phyloP scores from a whole-genome alignment of 23 tunicate genomes.

The Diplosoma virens region DNA sequence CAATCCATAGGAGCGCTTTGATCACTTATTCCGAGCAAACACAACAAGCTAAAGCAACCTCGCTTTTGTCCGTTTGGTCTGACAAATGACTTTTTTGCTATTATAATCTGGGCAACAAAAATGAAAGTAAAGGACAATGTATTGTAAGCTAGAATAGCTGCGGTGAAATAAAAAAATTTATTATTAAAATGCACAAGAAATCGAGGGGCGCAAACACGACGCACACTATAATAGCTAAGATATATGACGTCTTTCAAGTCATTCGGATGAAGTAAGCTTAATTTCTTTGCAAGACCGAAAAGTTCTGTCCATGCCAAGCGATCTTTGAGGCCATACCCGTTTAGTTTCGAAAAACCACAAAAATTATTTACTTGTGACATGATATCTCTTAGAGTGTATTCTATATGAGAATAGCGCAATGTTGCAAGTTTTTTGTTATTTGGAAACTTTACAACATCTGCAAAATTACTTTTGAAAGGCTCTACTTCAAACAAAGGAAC shows the following conservation, averaged over 20 bases:
- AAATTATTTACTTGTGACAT: neutral
- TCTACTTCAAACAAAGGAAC: neutral
- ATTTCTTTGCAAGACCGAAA: neutral
- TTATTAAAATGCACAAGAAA: constrained; percentile 10
- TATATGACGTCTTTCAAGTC: neutral
- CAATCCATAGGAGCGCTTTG: neutral
- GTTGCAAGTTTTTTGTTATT: neutral
- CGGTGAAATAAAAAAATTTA: neutral
- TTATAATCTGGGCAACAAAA: neutral
- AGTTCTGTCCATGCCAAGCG: neutral
- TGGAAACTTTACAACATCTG: neutral
- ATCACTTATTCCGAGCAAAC: too few relatives aligned
- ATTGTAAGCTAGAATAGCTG: neutral
- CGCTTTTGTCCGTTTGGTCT: neutral
- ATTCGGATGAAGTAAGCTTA: neutral
- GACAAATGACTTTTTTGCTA: constrained; percentile 4
- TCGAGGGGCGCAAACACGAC: neutral
- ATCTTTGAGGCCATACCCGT: neutral
- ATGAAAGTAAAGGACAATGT: neutral
- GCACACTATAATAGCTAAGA: constrained; percentile 1
- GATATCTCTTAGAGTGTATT: neutral
- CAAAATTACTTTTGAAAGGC: constrained; percentile 17
- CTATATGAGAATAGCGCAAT: constrained; percentile 5
- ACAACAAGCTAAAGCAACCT: neutral
- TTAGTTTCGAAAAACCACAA: neutral